These are phyloP conservation scores for Ommatoiulus sabulosus DNA, from an alignment of 2,888 invertebrate species.

Conservation along the genomic window DNA sequence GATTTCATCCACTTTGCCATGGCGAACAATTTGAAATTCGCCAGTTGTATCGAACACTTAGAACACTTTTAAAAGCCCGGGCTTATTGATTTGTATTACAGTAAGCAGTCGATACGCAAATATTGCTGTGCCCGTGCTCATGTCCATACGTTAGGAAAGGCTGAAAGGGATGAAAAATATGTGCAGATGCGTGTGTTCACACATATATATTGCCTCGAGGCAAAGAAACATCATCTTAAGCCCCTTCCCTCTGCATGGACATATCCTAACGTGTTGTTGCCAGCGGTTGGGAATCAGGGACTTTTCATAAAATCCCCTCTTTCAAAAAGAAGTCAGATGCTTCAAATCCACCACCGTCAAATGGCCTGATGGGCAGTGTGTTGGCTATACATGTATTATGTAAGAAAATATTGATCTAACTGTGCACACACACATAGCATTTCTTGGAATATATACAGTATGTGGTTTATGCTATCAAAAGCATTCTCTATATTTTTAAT, in stretches of 20 bases:
- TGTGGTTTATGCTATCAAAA: too few relatives aligned
- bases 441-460: too few relatives aligned
- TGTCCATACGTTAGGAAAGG: background rate
- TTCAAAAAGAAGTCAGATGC: background rate
- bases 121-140: background rate
- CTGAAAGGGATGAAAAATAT: background rate
- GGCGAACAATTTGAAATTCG: background rate
- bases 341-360: background rate
- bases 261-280: background rate
- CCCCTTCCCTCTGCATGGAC: background rate
- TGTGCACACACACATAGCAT: background rate
- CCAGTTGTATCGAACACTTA: constrained; percentile 6
- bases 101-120: constrained; percentile 41
- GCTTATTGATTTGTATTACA: constrained; percentile 6
- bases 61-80: background rate
- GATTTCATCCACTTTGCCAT: constrained; percentile 26
- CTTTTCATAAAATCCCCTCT: background rate
- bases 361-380: background rate
- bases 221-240: background rate
- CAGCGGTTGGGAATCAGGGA: background rate
- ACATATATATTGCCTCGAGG: constrained; percentile 11
- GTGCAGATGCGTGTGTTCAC: background rate
- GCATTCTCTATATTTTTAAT: too few relatives aligned
- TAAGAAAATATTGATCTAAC: background rate
- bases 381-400: background rate